Percentiles rank a stretch among this genome's conserved stretches.
phyloP scores from a whole-genome alignment of 1,140 invertebrate genomes.

The Patella vulgata region DNA sequence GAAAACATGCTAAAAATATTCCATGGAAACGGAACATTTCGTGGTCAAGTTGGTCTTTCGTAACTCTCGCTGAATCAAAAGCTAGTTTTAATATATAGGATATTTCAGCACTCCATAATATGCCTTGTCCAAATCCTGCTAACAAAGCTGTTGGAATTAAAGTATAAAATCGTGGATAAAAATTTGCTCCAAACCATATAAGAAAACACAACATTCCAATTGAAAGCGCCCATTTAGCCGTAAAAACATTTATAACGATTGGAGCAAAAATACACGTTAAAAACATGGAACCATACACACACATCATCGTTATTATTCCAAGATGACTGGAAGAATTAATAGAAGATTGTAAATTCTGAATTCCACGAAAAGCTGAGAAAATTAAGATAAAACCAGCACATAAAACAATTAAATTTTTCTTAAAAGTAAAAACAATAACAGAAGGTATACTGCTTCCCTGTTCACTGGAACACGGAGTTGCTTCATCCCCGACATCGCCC shows the following conservation, averaged over 20 bases:
- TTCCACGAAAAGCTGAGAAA: conserved; percentile 63
- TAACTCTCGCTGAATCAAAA: conserved; percentile 54
- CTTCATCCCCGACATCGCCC: conserved; percentile 21
- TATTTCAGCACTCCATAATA: conserved; percentile 62
- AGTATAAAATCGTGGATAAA: conserved; percentile 61
- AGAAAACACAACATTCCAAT: conserved; percentile 59
- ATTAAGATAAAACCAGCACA: conserved; percentile 62
- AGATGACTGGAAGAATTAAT: conserved; percentile 52
- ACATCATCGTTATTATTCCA: conserved; percentile 60
- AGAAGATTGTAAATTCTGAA: conserved; percentile 64
- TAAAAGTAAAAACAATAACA: conserved; percentile 43
- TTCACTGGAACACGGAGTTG: conserved; percentile 30
- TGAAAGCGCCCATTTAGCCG: conserved; percentile 62
- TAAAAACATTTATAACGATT: conserved; percentile 56
- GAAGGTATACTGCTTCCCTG: conserved; percentile 34
- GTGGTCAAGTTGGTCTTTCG: conserved; percentile 50
- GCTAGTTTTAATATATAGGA: conserved; percentile 63
- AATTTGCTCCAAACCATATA: conserved; percentile 63
- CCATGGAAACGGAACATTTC: conserved; percentile 64
- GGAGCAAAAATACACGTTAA: conserved; percentile 60
- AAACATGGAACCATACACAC: conserved; percentile 60
- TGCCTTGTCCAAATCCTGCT: conserved; percentile 62
- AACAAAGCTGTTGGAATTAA: conserved; percentile 61
- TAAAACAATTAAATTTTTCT: conserved; percentile 62
- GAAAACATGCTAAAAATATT: conserved; percentile 65